Percentiles rank a stretch among this genome's conserved stretches.
Conservation (phyloP, 2,888 invertebrate genomes). For the Acanthococcus lagerstroemiae region DNA sequence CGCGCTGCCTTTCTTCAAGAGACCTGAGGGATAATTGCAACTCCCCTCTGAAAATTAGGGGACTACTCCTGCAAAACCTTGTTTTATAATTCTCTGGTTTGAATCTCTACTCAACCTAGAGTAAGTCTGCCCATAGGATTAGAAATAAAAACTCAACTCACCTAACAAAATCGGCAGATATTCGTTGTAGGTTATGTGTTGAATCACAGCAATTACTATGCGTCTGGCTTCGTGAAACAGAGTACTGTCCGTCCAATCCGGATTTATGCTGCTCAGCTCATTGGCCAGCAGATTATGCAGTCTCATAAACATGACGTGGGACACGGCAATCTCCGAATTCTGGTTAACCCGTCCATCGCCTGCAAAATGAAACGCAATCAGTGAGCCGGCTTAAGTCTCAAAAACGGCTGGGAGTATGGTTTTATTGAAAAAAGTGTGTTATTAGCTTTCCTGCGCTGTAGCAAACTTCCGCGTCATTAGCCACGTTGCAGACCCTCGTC, state of each 20-base stretch:
- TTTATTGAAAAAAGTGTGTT: not conserved
- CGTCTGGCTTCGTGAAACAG: slow-evolving; percentile 58
- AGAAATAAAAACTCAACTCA: no score
- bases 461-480: slow-evolving; percentile 56
- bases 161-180: slow-evolving; percentile 80
- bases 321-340: slow-evolving; percentile 76
- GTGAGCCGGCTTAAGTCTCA: not conserved
- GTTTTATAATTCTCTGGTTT: no score
- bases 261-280: slow-evolving; percentile 65
- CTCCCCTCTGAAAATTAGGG: no score
- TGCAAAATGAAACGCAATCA: slow-evolving; percentile 40
- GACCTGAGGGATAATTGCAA: no score
- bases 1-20: no score
- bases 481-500: slow-evolving; percentile 53
- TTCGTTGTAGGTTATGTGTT: slow-evolving; percentile 83
- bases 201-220: slow-evolving; percentile 74
- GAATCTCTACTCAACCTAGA: no score
- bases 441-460: slow-evolving; percentile 58
- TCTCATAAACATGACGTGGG: slow-evolving; percentile 82
- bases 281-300: slow-evolving; percentile 81
- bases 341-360: slow-evolving; percentile 88
- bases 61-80: no score
- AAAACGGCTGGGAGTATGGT: not conserved
- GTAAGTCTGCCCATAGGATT: no score
- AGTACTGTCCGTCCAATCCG: slow-evolving; percentile 85